Percentiles rank a stretch among this genome's conserved stretches.
phyloP scores from a whole-genome alignment of 2,113 vertebrate species.

The Pontoporia blainvillei region DNA sequence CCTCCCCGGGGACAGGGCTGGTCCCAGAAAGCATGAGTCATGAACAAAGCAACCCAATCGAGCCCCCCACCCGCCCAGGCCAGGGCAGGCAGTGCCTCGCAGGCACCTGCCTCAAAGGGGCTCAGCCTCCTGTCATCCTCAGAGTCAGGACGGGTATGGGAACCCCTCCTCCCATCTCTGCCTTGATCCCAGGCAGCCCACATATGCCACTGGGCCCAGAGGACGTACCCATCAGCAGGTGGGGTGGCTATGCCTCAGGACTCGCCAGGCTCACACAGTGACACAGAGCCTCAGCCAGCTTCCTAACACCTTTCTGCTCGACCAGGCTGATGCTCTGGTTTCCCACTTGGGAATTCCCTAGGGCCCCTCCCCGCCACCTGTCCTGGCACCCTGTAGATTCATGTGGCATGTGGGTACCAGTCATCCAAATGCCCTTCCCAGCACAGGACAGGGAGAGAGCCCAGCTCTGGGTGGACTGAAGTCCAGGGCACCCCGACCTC shows the following conservation, averaged over 20 bases:
- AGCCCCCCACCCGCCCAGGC: rapidly evolving
- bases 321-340: background rate
- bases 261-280: rapidly evolving
- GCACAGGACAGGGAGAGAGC: background rate
- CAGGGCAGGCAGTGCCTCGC: background rate
- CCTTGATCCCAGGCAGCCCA: background rate
- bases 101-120: background rate
- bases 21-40: conserved; percentile 42
- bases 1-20: background rate
- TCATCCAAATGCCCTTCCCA: background rate
- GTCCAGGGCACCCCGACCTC: background rate
- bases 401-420: background rate
- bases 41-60: background rate
- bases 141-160: background rate
- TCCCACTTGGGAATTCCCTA: background rate
- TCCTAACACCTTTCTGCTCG: background rate
- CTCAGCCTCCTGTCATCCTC: background rate
- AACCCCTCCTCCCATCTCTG: background rate
- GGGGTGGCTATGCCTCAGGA: background rate
- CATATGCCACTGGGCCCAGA: background rate
- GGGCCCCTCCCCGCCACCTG: rapidly evolving
- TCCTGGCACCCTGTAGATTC: background rate
- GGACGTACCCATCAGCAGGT: background rate
- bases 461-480: background rate
- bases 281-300: background rate